Conservation (phyloP, 2,888 invertebrate genomes). For the Fragum whitleyi region DNA sequence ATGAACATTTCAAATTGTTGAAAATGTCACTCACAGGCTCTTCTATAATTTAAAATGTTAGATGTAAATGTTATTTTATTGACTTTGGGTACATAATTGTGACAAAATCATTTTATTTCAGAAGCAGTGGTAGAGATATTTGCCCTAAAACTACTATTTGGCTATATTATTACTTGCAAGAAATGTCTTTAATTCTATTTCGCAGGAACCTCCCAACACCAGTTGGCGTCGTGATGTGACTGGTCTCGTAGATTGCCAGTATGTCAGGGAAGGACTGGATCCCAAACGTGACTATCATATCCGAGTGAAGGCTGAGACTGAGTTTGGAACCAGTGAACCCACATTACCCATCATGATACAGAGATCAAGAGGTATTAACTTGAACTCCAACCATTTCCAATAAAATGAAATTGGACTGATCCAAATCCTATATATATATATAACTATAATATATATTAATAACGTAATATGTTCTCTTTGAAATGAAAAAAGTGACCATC, state of each 20-base stretch:
- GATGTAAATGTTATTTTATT: too few relatives aligned
- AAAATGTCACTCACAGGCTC: too few relatives aligned
- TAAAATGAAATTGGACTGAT: background rate
- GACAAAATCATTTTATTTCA: too few relatives aligned
- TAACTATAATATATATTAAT: background rate
- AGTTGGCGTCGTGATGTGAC: constrained; percentile 67
- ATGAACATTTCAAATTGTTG: too few relatives aligned
- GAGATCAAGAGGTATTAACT: constrained; percentile 72
- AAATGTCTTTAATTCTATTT: too few relatives aligned
- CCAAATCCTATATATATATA: too few relatives aligned
- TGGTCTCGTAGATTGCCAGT: constrained; percentile 71
- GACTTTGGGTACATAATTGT: too few relatives aligned
- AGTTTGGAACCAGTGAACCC: constrained; percentile 98
- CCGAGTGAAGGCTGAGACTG: constrained; percentile 97
- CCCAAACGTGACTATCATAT: constrained; percentile 98
- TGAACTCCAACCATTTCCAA: background rate
- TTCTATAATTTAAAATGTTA: too few relatives aligned
- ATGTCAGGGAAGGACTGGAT: constrained; percentile 87
- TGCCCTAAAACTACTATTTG: too few relatives aligned
- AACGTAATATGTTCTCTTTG: background rate
- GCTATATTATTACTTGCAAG: too few relatives aligned
- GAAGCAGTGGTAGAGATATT: too few relatives aligned
- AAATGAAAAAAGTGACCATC: too few relatives aligned
- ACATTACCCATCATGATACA: constrained; percentile 91
- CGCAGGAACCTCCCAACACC: constrained; percentile 68